phyloP scores from a whole-genome alignment of 2,113 vertebrate genomes.

The Xenus cinereus region DNA sequence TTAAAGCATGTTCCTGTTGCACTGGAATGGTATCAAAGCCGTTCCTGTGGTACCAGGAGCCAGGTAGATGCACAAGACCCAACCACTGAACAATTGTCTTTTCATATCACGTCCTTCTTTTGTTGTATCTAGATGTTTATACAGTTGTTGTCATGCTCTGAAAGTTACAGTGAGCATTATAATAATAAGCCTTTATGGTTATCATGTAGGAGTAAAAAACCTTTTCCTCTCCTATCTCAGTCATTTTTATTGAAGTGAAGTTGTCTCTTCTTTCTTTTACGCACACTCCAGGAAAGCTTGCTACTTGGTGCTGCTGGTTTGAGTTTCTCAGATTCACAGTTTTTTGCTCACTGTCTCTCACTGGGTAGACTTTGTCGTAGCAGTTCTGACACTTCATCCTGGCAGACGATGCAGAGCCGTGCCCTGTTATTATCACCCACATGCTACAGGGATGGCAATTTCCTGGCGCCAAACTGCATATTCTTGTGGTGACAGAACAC shows the following conservation, averaged over 20 bases:
- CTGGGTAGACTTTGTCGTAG: not conserved
- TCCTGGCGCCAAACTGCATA: not conserved
- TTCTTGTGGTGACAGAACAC: not conserved
- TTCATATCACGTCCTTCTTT: not conserved
- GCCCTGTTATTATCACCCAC: not conserved
- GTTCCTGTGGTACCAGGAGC: not conserved
- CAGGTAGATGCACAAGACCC: not conserved
- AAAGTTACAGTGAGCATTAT: not conserved
- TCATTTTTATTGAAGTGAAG: not conserved
- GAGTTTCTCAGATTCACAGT: not conserved
- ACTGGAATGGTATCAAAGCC: not conserved
- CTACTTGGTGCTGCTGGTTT: not conserved
- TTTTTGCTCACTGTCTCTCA: not conserved
- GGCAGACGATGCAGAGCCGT: not conserved
- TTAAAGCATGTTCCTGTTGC: not conserved
- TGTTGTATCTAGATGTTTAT: not conserved
- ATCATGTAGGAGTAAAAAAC: not conserved
- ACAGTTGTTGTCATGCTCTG: not conserved
- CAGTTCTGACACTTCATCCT: not conserved
- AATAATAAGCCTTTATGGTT: not conserved
- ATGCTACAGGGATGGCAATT: not conserved
- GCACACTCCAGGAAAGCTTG: not conserved
- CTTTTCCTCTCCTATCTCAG: not conserved
- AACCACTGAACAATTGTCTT: not conserved
- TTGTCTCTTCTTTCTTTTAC: not conserved